These are phyloP conservation scores for Macrosiphum euphorbiae DNA, from an alignment of 2,888 invertebrate species.

Conservation along the genomic window DNA sequence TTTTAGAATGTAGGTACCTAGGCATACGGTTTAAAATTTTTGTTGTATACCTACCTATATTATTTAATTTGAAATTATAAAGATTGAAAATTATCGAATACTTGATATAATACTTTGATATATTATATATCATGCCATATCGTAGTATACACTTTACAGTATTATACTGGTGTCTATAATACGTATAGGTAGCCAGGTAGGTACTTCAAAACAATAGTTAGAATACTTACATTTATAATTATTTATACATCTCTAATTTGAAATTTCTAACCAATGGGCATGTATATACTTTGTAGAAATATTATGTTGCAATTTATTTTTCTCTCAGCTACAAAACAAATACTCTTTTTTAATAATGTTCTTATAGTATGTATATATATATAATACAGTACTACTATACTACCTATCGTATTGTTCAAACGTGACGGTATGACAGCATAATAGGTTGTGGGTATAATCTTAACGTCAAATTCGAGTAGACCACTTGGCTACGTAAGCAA, in stretches of 20 bases:
- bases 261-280: neutral
- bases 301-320: constrained; percentile 36
- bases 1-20: neutral
- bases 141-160: neutral
- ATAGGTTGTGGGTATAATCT: constrained; percentile 56
- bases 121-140: neutral
- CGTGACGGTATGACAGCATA: constrained; percentile 60
- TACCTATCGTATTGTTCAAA: constrained; percentile 45
- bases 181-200: neutral
- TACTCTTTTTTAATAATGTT: constrained; percentile 40
- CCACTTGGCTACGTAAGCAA: constrained; percentile 46
- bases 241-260: neutral
- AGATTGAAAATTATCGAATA: neutral
- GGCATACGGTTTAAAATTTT: neutral
- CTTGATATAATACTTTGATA: neutral
- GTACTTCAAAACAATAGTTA: neutral
- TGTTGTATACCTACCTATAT: neutral
- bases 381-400: neutral
- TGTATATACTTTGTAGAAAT: neutral
- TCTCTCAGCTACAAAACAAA: constrained; percentile 8
- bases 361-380: neutral
- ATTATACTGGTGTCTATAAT: neutral
- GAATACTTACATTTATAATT: neutral
- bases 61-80: neutral
- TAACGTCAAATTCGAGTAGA: constrained; percentile 63